Base-by-base conservation (phyloP, 2,113 vertebrate genomes). In the Megatriorchis doriae region DNA sequence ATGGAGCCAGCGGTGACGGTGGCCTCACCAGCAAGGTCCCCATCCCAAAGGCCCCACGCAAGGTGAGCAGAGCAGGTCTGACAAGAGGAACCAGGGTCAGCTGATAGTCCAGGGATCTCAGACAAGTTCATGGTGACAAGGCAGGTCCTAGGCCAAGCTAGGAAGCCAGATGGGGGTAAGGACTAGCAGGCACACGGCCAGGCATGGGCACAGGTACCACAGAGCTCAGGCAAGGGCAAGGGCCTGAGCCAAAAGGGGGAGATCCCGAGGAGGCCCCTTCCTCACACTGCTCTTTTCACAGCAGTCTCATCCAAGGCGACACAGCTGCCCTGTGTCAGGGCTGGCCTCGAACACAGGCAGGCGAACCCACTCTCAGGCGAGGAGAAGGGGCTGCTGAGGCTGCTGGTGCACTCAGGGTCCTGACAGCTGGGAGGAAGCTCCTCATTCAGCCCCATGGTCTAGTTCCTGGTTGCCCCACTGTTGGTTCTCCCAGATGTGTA, bases 1-100 rank as follows among this genome's bases (percentile, higher is more conserved):
- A 27, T 0, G 1, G 55, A 71, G 61, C 34, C 61, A 34, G 9
- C 1, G 6, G 13, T 47, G 40, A 38, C 2, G 2, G 34, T 7
- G 11, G 38, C 72, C 42, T 70, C 34, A 47, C 26, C 84, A 78
- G 45, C 45, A 70, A 38, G 34, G 45, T 42, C 5, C 22, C 29
- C 34, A 38, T n/a, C 55, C 65, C 61, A 45, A 50, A 56, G 53
- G 7, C 25, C 29, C 20, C 65, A 22, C 0, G 11, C n/a, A 26
- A 13, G 19, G 45, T 2, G 5, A 82, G 61, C 55, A 43, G 34
- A 81, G 65, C 21, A 40, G n/a, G 27, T 59, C 43, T 50, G n/a
- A 40, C 25, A 56, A 25, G 11, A 52, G 71, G 16, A 43, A 48
- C 34, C 19, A 58, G 6, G 15, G 34, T 20, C 62, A 86, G 77